These are phyloP conservation scores for Talpa occidentalis DNA, from an alignment of 2,113 vertebrate species.

Conservation along the genomic window DNA sequence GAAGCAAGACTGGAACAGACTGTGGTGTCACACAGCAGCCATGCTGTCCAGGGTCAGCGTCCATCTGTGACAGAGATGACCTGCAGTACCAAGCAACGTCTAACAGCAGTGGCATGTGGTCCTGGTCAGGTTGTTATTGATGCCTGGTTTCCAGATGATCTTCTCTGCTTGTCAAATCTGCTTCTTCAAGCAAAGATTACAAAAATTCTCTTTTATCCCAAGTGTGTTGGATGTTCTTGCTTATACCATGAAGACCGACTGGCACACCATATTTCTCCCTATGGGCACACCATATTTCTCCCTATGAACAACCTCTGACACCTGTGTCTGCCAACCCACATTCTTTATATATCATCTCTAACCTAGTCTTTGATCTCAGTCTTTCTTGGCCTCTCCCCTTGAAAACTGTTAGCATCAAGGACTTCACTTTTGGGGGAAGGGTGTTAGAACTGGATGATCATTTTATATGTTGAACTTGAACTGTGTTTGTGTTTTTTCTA, in stretches of 20 bases:
- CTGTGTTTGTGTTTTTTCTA: neutral
- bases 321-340: neutral
- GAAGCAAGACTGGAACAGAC: neutral
- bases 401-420: neutral
- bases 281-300: neutral
- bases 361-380: neutral
- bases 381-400: neutral
- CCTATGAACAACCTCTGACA: neutral
- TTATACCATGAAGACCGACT: neutral
- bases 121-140: neutral
- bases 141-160: neutral
- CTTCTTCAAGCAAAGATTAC: neutral
- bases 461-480: constrained; percentile 40
- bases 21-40: neutral
- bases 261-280: neutral
- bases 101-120: neutral
- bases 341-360: neutral
- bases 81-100: fast-evolving
- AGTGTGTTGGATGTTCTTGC: neutral
- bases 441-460: neutral
- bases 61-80: neutral
- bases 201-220: neutral
- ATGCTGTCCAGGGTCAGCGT: neutral
- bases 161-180: neutral
- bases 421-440: neutral